Percentiles rank a stretch among this genome's conserved stretches.
phyloP scores from a whole-genome alignment of 2,888 invertebrate species.

The Poecilobothrus nobilitatus region DNA sequence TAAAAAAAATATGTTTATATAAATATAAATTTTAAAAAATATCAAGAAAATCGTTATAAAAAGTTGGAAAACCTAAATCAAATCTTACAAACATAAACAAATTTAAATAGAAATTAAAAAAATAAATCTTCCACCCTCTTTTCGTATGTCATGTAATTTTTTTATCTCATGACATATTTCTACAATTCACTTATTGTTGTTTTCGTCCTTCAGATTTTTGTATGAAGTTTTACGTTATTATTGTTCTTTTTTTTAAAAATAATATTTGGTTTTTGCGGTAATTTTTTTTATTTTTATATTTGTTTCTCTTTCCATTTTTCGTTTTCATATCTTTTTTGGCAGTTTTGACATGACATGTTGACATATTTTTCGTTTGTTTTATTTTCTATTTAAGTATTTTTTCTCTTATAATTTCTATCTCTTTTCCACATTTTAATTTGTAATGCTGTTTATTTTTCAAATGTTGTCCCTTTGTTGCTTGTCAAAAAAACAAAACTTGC shows the following conservation, averaged over 20 bases:
- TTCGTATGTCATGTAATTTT: not conserved
- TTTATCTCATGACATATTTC: not conserved
- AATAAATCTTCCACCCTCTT: not conserved
- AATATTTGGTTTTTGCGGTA: not conserved
- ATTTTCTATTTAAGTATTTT: not conserved
- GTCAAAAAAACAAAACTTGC: not conserved
- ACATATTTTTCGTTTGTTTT: slow-evolving; percentile 14
- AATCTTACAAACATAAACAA: not conserved
- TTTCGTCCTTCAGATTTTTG: not conserved
- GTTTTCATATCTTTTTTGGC: slow-evolving; percentile 8
- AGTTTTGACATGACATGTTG: slow-evolving; percentile 18
- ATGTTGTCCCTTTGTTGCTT: slow-evolving; percentile 1
- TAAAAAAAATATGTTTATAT: too few relatives aligned
- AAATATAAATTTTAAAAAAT: not conserved
- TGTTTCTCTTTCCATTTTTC: too few relatives aligned
- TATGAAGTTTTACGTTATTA: not conserved
- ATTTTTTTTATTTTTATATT: not conserved
- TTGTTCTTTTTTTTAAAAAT: not conserved
- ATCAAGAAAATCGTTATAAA: not conserved
- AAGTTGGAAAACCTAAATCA: not conserved
- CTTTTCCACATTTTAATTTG: not conserved
- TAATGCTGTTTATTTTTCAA: not conserved
- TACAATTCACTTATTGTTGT: not conserved
- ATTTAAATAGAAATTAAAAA: too few relatives aligned
- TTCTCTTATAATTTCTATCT: not conserved